phyloP scores from a whole-genome alignment of 2,888 invertebrate genomes.

The Conchocele bisecta region DNA sequence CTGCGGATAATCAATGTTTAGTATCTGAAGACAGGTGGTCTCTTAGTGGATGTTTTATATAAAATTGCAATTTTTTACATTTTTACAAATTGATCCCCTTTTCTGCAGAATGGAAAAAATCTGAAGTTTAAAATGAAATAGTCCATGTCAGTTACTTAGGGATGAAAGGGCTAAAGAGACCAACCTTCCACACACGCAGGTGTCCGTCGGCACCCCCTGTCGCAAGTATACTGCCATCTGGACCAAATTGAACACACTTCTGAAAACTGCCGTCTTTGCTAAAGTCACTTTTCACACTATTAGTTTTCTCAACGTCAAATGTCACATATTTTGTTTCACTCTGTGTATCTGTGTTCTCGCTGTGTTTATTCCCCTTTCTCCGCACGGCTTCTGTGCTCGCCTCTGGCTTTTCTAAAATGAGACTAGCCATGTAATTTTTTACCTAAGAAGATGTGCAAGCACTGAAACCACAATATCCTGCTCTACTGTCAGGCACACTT shows the following conservation, averaged over 20 bases:
- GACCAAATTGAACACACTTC: slow-evolving; percentile 92
- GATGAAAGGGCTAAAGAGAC: too few species aligned
- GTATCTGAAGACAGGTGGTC: too few species aligned
- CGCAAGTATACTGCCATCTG: slow-evolving; percentile 90
- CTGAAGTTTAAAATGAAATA: too few species aligned
- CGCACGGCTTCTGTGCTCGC: slow-evolving; percentile 45
- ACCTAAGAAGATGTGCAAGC: too few species aligned
- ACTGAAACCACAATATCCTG: too few species aligned
- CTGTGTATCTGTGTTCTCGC: slow-evolving; percentile 13
- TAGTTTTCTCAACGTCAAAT: slow-evolving; percentile 80
- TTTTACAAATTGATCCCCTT: too few species aligned
- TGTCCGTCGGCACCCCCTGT: slow-evolving; percentile 96
- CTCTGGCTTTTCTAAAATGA: slow-evolving; percentile 15
- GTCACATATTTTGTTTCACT: slow-evolving; percentile 72
- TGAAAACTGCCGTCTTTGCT: slow-evolving; percentile 90
- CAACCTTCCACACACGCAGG: slow-evolving; percentile 91
- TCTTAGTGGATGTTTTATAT: too few species aligned
- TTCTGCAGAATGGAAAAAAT: too few species aligned
- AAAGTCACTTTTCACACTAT: slow-evolving; percentile 81
- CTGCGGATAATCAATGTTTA: too few species aligned
- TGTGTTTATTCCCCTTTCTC: slow-evolving; percentile 57
- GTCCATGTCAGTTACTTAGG: too few species aligned
- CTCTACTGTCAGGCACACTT: too few species aligned
- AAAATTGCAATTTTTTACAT: too few species aligned
- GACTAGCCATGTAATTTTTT: not conserved